phyloP scores from a whole-genome alignment of 2,888 invertebrate species.

The Xanthorhoe spadicearia region DNA sequence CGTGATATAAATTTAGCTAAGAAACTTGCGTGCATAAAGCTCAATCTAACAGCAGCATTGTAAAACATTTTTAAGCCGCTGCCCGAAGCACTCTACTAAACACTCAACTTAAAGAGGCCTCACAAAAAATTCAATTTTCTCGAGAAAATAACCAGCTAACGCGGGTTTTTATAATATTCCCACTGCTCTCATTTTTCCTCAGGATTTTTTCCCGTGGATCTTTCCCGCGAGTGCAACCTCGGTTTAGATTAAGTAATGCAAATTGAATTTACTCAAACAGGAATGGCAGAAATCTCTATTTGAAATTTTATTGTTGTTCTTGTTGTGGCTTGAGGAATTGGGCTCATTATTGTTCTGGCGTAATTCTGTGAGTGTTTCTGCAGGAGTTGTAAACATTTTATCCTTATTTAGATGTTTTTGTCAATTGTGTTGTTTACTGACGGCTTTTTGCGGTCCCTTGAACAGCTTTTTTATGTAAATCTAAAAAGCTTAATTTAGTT shows the following conservation, averaged over 20 bases:
- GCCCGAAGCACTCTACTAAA: background rate
- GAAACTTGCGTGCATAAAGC: too few relatives aligned
- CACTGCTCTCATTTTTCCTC: constrained; percentile 30
- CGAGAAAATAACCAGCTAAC: constrained; percentile 45
- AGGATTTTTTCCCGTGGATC: constrained; percentile 26
- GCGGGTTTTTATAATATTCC: constrained; percentile 42
- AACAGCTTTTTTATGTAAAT: background rate
- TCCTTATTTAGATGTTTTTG: background rate
- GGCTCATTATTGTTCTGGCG: background rate
- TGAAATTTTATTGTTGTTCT: constrained; percentile 6
- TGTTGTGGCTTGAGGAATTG: background rate
- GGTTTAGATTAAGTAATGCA: constrained; percentile 35
- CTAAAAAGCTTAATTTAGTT: too few relatives aligned
- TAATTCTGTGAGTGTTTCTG: constrained; percentile 1
- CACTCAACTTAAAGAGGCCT: constrained; percentile 12
- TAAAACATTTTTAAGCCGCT: background rate
- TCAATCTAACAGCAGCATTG: background rate
- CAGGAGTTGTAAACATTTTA: background rate
- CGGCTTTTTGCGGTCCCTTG: background rate
- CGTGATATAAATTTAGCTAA: too few relatives aligned
- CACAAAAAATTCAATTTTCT: constrained; percentile 42
- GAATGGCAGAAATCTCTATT: constrained; percentile 14
- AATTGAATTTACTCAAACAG: constrained; percentile 27
- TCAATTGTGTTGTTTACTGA: background rate
- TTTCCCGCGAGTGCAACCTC: constrained; percentile 33